Percentiles rank a stretch among this genome's conserved stretches.
Evolutionary conservation across 2,797 vertebrate genomes (phyloP).

Genomic region (Fringilla coelebs): DNA sequence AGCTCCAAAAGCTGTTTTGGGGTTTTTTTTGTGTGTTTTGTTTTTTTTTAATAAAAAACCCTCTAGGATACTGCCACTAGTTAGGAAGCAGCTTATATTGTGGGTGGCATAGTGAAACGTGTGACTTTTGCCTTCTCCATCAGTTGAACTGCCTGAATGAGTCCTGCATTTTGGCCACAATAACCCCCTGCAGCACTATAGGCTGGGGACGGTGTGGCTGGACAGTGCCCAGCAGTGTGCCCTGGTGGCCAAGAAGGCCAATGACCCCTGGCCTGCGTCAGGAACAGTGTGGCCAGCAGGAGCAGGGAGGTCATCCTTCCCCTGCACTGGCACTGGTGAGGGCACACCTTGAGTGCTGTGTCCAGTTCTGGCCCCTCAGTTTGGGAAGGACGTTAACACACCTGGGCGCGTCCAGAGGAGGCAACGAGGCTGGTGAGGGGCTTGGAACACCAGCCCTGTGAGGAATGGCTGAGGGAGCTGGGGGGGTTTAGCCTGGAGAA

Average conservation of each 20-base stretch:
- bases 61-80: neutral
- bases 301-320: neutral
- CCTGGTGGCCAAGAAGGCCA: neutral
- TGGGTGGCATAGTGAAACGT: neutral
- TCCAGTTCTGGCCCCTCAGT: neutral
- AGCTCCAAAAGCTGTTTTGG: neutral
- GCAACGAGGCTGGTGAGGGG: neutral
- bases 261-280: neutral
- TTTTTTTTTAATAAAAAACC: neutral
- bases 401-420: neutral
- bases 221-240: neutral
- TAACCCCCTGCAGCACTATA: neutral
- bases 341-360: neutral
- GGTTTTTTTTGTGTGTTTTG: neutral
- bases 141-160: neutral
- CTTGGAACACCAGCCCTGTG: neutral
- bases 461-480: neutral
- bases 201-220: neutral
- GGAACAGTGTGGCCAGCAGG: neutral
- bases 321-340: neutral
- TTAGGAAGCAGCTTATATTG: neutral
- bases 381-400: neutral
- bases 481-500: neutral
- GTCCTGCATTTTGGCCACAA: neutral
- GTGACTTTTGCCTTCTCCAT: neutral